Percentiles rank a stretch among this genome's conserved stretches.
Conservation (phyloP, 2,797 vertebrate species). For the Phrynocephalus vlangalii region DNA sequence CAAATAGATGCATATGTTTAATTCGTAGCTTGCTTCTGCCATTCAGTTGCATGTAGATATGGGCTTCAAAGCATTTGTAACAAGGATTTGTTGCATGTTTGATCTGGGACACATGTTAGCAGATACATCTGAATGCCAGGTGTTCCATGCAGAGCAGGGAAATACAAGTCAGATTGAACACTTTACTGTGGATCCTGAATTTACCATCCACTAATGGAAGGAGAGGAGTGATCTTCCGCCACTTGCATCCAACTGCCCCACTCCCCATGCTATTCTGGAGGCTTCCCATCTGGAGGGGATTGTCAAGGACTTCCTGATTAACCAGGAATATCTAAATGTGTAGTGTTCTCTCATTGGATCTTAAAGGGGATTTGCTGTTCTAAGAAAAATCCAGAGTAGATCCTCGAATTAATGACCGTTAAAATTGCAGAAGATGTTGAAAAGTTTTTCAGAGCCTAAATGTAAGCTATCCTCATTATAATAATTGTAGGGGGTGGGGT, state of each 20-base stretch:
- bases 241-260: neutral
- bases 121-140: neutral
- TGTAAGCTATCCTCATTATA: constrained; percentile 78
- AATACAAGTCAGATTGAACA: neutral
- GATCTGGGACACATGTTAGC: neutral
- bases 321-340: neutral
- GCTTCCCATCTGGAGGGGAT: neutral
- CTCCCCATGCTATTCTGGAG: neutral
- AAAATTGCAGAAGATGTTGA: constrained; percentile 46
- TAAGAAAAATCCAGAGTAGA: neutral
- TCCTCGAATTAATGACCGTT: constrained; percentile 14
- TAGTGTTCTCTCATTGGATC: neutral
- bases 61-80: too few species aligned
- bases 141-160: neutral
- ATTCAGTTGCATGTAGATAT: neutral
- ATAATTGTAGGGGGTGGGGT: constrained; percentile 78
- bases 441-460: constrained; percentile 67
- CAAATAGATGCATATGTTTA: neutral
- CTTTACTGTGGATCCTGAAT: neutral
- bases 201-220: neutral
- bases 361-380: neutral
- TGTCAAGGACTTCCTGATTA: neutral
- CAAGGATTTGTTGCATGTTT: neutral
- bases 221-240: neutral
- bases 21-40: neutral